Evolutionary conservation across 1,140 invertebrate species (phyloP).

Genomic region (Drosophila repletoides): DNA sequence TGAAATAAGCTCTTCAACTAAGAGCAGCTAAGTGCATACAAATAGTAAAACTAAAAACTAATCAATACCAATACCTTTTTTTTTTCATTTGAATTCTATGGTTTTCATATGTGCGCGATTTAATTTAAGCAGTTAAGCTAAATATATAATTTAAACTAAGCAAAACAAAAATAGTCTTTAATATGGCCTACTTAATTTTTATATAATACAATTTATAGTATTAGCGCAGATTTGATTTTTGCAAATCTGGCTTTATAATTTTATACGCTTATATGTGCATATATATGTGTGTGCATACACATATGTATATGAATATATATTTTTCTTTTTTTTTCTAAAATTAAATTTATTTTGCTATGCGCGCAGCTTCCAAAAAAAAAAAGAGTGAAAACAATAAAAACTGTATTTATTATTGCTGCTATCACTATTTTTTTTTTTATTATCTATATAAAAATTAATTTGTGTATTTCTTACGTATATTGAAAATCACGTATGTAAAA

Average conservation of each 20-base stretch:
- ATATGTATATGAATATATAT: no score
- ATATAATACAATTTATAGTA: constrained; percentile 56
- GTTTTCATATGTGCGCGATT: constrained; percentile 28
- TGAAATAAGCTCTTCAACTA: constrained; percentile 28
- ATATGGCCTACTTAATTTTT: constrained; percentile 50
- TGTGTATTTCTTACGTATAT: constrained; percentile 45
- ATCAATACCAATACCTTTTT: constrained; percentile 21
- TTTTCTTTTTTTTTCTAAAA: constrained; percentile 35
- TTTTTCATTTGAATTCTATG: constrained; percentile 19
- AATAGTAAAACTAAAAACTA: constrained; percentile 38
- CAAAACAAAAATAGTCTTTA: constrained; percentile 38
- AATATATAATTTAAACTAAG: constrained; percentile 29
- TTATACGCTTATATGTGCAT: no score
- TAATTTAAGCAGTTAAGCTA: constrained; percentile 47
- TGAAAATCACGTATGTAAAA: constrained; percentile 20
- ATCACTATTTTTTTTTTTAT: constrained; percentile 35
- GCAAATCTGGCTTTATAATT: constrained; percentile 63
- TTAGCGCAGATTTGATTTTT: constrained; percentile 73
- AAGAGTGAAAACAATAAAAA: constrained; percentile 23
- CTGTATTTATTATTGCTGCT: constrained; percentile 39
- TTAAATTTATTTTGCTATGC: constrained; percentile 32
- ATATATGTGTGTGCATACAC: no score
- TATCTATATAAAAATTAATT: constrained; percentile 38
- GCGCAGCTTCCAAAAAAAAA: neutral
- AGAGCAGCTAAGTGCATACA: constrained; percentile 24